These are phyloP conservation scores for Timema podura DNA, from an alignment of 2,888 invertebrate genomes.

Conservation along the genomic window DNA sequence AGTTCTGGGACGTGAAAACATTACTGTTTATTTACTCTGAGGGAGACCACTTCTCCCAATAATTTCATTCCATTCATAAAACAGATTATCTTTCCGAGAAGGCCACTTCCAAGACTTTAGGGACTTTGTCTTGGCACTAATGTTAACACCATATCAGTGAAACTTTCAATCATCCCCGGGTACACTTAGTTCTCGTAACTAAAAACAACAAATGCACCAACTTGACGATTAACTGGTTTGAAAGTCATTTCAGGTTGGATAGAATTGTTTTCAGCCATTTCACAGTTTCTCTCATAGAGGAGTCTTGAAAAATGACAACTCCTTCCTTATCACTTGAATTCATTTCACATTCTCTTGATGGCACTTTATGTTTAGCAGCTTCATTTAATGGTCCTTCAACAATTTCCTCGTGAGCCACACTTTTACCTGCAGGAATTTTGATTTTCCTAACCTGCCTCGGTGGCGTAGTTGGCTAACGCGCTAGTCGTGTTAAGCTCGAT, in stretches of 20 bases:
- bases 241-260: not conserved
- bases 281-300: not conserved
- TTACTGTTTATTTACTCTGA: no score
- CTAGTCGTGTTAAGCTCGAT: no score
- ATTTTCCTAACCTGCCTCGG: no score
- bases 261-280: not conserved
- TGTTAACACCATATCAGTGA: not conserved
- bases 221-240: not conserved
- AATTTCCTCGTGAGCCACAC: not conserved
- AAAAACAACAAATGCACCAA: conserved; percentile 3
- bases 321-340: not conserved
- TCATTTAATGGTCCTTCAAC: not conserved
- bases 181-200: not conserved
- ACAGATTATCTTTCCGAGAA: not conserved
- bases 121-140: not conserved
- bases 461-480: no score
- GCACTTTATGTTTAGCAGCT: not conserved
- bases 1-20: no score
- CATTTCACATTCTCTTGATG: not conserved
- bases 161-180: not conserved
- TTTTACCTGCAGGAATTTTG: not conserved
- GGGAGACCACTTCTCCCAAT: no score
- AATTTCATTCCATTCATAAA: no score
- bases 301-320: not conserved
- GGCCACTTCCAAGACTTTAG: not conserved